phyloP scores from a whole-genome alignment of 2,888 invertebrate species.

The Chrysolina americana region DNA sequence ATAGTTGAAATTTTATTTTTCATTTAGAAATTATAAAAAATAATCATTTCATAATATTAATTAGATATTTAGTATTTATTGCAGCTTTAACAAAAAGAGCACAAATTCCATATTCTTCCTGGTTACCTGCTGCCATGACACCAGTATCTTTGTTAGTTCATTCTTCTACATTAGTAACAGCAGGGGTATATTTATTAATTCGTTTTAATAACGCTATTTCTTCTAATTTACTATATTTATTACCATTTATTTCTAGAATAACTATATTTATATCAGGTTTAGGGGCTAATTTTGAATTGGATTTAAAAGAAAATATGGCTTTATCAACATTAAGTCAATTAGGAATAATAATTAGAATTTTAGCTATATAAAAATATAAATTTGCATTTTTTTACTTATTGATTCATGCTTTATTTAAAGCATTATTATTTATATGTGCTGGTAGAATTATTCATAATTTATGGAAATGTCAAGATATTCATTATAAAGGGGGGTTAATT shows the following conservation, averaged over 20 bases:
- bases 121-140: constrained; percentile 40
- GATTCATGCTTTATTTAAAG: constrained; percentile 83
- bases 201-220: constrained; percentile 26
- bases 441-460: constrained; percentile 79
- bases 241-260: constrained; percentile 22
- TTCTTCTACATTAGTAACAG: constrained; percentile 64
- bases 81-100: constrained; percentile 84
- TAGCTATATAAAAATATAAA: constrained; percentile 69
- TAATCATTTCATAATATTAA: constrained; percentile 27
- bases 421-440: constrained; percentile 81
- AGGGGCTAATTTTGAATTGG: constrained; percentile 79
- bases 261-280: constrained; percentile 29
- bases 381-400: constrained; percentile 82
- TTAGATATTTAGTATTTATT: constrained; percentile 53
- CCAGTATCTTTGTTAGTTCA: constrained; percentile 34
- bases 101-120: constrained; percentile 86
- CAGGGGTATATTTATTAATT: constrained; percentile 29
- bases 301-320: constrained; percentile 86
- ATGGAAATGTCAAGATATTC: constrained; percentile 79
- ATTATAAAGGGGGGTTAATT: constrained; percentile 72
- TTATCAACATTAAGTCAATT: constrained; percentile 80
- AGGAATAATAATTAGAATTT: constrained; percentile 77
- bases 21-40: constrained; percentile 38
- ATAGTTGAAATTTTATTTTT: constrained; percentile 42
- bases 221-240: constrained; percentile 15